Percentiles rank a stretch among this genome's conserved stretches.
These are phyloP conservation scores for Telenomus remus DNA, from an alignment of 1,140 invertebrate species.

Conservation along the genomic window DNA sequence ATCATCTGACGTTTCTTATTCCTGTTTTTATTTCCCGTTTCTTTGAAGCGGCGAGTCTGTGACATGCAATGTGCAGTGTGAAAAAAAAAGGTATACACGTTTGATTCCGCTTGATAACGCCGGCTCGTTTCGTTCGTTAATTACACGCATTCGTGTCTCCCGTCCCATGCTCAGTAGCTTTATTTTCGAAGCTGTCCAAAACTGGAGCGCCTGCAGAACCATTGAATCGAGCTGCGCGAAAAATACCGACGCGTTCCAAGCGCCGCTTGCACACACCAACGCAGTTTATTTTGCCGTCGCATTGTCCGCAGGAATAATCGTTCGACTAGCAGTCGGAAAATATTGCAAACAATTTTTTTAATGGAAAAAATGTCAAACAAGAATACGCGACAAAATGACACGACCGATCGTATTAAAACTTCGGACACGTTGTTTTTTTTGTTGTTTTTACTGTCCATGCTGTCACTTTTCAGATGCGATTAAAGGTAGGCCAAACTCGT, in stretches of 20 bases:
- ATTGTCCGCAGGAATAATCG: constrained; percentile 8
- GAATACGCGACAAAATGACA: too few relatives aligned
- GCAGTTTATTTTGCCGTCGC: too few relatives aligned
- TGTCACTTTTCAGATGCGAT: too few relatives aligned
- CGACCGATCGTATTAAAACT: too few relatives aligned
- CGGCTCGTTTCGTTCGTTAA: constrained; percentile 28
- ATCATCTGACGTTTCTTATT: too few relatives aligned
- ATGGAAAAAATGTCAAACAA: constrained; percentile 4
- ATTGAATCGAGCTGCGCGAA: constrained; percentile 11
- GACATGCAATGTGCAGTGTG: constrained; percentile 10
- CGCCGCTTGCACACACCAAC: too few relatives aligned
- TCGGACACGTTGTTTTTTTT: too few relatives aligned
- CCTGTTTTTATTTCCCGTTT: too few relatives aligned
- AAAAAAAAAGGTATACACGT: too few relatives aligned
- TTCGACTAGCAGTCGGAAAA: constrained; percentile 18
- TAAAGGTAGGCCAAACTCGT: too few relatives aligned
- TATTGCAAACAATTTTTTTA: constrained; percentile 19
- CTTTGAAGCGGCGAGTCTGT: neutral
- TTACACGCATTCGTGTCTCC: constrained; percentile 23
- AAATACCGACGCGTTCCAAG: constrained; percentile 11
- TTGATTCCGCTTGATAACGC: constrained; percentile 12
- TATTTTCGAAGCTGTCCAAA: constrained; percentile 7
- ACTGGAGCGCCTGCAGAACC: constrained; percentile 6
- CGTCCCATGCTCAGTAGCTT: neutral
- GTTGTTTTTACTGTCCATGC: too few relatives aligned